Conservation (phyloP, 2,888 invertebrate species). For the Andricus curvator region DNA sequence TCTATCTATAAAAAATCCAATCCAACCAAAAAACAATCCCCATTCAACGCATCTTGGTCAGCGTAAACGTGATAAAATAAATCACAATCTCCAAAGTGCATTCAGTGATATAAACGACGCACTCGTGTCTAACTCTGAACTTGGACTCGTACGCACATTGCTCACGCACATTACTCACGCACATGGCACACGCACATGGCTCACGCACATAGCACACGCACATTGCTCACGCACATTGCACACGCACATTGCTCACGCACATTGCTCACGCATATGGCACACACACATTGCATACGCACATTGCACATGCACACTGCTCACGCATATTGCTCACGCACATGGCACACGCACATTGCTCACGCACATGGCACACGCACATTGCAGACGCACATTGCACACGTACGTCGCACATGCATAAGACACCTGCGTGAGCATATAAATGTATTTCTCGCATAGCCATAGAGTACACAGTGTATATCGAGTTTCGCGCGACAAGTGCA, state of each 20-base stretch:
- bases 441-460: slow-evolving; percentile 15
- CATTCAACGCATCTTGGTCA: neutral
- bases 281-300: neutral
- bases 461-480: slow-evolving; percentile 28
- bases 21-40: neutral
- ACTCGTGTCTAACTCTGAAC: slow-evolving; percentile 1
- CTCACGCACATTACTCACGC: neutral
- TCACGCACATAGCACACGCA: neutral
- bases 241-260: neutral
- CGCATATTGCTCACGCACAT: neutral
- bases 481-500: slow-evolving; percentile 60
- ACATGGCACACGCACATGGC: neutral
- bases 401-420: neutral
- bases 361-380: neutral
- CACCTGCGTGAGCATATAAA: slow-evolving; percentile 9
- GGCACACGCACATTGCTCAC: neutral
- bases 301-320: neutral
- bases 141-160: neutral
- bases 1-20: neutral
- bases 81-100: slow-evolving; percentile 16
- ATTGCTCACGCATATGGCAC: neutral
- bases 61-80: slow-evolving; percentile 14
- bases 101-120: slow-evolving; percentile 4
- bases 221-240: neutral
- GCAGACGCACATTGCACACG: neutral